phyloP scores from a whole-genome alignment of 2,888 invertebrate species.

The Elegia similella region DNA sequence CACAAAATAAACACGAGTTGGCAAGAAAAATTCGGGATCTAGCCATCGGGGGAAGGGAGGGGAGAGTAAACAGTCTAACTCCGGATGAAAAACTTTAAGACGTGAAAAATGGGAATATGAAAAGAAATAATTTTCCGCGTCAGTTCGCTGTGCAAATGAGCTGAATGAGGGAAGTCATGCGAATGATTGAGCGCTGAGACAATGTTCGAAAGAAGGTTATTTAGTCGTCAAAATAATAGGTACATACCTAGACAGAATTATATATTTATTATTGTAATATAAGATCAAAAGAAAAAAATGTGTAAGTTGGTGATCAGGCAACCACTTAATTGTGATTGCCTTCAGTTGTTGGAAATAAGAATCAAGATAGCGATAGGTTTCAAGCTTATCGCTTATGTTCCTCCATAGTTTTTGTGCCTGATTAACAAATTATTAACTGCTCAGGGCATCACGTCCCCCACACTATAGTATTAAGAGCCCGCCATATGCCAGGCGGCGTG shows the following conservation, averaged over 20 bases:
- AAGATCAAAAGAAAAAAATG: too few relatives aligned
- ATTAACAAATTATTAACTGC: too few relatives aligned
- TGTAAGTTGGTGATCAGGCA: too few relatives aligned
- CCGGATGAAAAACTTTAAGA: conserved; percentile 72
- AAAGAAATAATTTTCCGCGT: conserved; percentile 82
- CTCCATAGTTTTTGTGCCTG: too few relatives aligned
- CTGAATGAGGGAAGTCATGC: conserved; percentile 77
- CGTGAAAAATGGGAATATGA: conserved; percentile 79
- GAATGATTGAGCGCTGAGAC: conserved; percentile 79
- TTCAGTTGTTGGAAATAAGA: too few relatives aligned
- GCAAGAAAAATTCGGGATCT: conserved; percentile 36
- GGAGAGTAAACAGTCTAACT: conserved; percentile 64
- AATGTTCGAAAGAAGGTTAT: conserved; percentile 37
- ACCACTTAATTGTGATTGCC: too few relatives aligned
- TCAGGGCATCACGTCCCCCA: too few relatives aligned
- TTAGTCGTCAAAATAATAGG: conserved; percentile 6
- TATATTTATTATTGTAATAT: too few relatives aligned
- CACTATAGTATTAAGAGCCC: too few relatives aligned
- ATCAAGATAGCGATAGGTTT: too few relatives aligned
- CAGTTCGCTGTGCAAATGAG: conserved; percentile 81
- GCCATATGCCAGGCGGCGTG: too few relatives aligned
- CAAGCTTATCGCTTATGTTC: too few relatives aligned
- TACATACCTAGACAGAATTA: neutral
- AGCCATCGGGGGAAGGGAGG: conserved; percentile 27
- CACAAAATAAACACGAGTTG: conserved; percentile 32